Evolutionary conservation across 2,797 vertebrate species (phyloP).

Genomic region (Hemibagrus guttatus): DNA sequence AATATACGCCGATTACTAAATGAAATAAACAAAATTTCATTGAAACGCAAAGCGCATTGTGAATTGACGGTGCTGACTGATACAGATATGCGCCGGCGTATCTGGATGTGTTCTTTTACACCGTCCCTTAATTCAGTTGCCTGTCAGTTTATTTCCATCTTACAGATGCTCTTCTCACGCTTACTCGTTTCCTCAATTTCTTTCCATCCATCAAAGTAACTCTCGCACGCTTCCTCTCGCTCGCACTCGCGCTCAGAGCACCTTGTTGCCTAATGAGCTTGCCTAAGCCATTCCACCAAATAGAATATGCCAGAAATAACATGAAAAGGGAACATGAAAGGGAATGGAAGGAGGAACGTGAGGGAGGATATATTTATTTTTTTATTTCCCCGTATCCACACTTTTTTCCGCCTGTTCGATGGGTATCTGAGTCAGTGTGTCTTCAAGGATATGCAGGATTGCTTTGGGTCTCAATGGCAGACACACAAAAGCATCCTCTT

Average conservation of each 20-base stretch:
- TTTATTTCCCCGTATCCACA: conserved; percentile 28
- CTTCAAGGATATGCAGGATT: conserved; percentile 24
- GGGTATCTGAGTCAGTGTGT: conserved; percentile 39
- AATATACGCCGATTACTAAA: conserved; percentile 23
- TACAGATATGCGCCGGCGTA: not conserved
- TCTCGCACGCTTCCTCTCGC: conserved; percentile 17
- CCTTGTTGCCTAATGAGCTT: conserved; percentile 69
- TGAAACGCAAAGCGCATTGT: not conserved
- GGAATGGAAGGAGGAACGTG: conserved; percentile 17
- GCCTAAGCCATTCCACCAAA: conserved; percentile 58
- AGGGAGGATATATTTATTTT: conserved; percentile 37
- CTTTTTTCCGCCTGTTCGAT: conserved; percentile 29
- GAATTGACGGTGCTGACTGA: not conserved
- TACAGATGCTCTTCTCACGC: conserved; percentile 48
- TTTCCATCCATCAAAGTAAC: conserved; percentile 49
- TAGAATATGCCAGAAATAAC: conserved; percentile 50
- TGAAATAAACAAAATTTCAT: conserved; percentile 29
- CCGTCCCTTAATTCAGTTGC: conserved; percentile 42
- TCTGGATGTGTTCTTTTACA: conserved; percentile 16
- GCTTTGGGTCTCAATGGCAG: conserved; percentile 16
- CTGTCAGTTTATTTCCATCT: conserved; percentile 52
- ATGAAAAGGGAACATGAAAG: conserved; percentile 47
- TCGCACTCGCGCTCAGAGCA: conserved; percentile 48
- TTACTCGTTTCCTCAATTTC: conserved; percentile 38
- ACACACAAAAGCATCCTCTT: not conserved